Evolutionary conservation across 2,888 invertebrate genomes (phyloP), one percentile per base, ranked within the genome.

Genomic region (Chaitophorus viminalis): DNA sequence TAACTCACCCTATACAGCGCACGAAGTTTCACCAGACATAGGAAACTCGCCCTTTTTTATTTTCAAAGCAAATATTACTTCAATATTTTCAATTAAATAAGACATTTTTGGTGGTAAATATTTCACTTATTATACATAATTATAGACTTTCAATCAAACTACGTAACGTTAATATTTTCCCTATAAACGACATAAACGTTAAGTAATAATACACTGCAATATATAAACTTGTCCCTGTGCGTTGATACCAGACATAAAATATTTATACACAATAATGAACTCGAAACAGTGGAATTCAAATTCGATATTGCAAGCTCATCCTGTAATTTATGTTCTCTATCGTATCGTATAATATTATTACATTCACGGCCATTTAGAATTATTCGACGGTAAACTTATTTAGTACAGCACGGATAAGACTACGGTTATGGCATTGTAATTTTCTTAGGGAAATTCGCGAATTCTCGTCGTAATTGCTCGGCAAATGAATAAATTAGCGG

Each of bases 401-500:
- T 68, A 29, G 52, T 33, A 25, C 14, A n/a, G n/a, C 46, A 33
- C 31, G 33, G 33, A 82, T 82, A 82, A 79, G 79, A 65, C 65
- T 9, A 52, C 17, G 11, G 29, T 70, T 46, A 72, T 52, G 72
- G 33, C n/a, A 72, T 68, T 65, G 52, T 72, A 52, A 52, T 82
- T 72, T 70, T 33, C 25, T 72, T 33, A 82, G 52, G 18, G 33
- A 72, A 36, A 79, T 79, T 60, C 39, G 36, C 3, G 65, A 79
- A 79, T 54, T 54, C 54, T 72, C 72, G 52, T 54, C n/a, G 25
- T 72, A 82, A 74, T 82, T 36, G 33, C 52, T 54, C 33, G 52
- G 33, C n/a, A 54, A 82, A n/a, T 72, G 72, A 74, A 72, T 82
- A 82, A 52, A 82, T 82, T 82, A 82, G 31, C 39, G 39, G 36